phyloP scores from a whole-genome alignment of 2,113 vertebrate genomes.

The Dipodomys merriami region DNA sequence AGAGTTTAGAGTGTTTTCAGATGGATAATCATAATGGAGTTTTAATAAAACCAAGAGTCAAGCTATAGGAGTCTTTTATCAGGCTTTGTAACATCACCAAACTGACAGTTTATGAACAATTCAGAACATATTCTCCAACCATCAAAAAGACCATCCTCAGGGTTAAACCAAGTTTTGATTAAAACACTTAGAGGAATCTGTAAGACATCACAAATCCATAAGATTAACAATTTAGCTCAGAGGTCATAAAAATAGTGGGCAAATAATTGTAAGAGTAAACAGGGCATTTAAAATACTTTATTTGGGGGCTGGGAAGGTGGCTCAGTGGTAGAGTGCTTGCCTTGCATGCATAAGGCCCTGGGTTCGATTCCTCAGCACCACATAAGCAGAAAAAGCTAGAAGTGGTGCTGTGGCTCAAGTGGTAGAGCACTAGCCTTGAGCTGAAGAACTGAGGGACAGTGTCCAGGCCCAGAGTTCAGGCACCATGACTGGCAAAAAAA shows the following conservation, averaged over 20 bases:
- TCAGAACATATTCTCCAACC: slow-evolving; percentile 50
- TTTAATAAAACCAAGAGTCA: slow-evolving; percentile 66
- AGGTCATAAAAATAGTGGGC: slow-evolving; percentile 41
- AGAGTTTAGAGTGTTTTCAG: slow-evolving; percentile 76
- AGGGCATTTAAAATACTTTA: not conserved
- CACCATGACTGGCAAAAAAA: too few relatives aligned
- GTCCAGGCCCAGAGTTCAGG: too few relatives aligned
- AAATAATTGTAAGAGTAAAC: slow-evolving; percentile 40
- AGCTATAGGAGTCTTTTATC: slow-evolving; percentile 53
- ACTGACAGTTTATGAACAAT: slow-evolving; percentile 34
- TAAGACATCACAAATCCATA: not conserved
- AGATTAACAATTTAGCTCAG: slow-evolving; percentile 29
- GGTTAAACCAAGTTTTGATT: slow-evolving; percentile 58
- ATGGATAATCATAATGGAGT: slow-evolving; percentile 42
- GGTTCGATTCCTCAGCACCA: too few relatives aligned
- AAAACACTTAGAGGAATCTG: slow-evolving; percentile 34
- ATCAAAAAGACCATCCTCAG: slow-evolving; percentile 30
- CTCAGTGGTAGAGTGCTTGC: too few relatives aligned
- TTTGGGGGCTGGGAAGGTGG: too few relatives aligned
- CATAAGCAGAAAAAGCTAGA: too few relatives aligned
- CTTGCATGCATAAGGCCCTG: too few relatives aligned
- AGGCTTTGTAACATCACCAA: slow-evolving; percentile 34
- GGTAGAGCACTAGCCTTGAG: too few relatives aligned
- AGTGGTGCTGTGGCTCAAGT: too few relatives aligned
- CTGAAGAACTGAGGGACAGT: too few relatives aligned